Evolutionary conservation across 2,888 invertebrate genomes (phyloP), one percentile per base, ranked within the genome.

Genomic region (Amphipoea oculea): DNA sequence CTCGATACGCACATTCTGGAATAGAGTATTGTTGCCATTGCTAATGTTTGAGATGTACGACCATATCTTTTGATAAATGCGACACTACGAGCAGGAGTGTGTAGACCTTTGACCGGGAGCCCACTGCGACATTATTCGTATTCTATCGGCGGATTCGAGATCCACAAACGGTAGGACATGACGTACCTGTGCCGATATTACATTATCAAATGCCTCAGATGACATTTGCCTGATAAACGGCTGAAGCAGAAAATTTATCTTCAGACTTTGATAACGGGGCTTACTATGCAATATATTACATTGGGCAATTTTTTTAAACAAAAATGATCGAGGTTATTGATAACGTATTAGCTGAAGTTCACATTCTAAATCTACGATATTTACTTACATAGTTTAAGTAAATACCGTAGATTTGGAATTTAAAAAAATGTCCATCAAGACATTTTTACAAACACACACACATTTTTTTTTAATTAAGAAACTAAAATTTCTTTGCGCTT

Each of bases 1-100:
- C 93, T 92, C 95, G 95, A 95, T 95, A 95, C 94, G 94, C 95
- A 93, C 94, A 94, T 94, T 94, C 93, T 93, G 92, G 93, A 93
- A 94, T 93, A 94, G 92, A 92, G 92, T 94, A 94, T 94, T 94
- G 94, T 94, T 92, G 92, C 90, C 88, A 89, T 92, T 92, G 92
- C 94, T 93, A 93, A 92, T 93, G 92, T 92, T 91, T 86, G 89
- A 92, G 92, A 94, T 93, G 90, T 91, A 90, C 88, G 90, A 85
- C 91, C 90, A 91, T 93, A 92, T 90, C 89, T 89, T 89, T 92
- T 95, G 95, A 95, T 94, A 94, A 93, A 95, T 94, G 93, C 86
- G 92, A 92, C 91, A 90, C 89, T 87, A 80, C 84, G 86, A 87
- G 88, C 83, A 82, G 81, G 82, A 87, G 88, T 90, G 90, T 91